Conservation (phyloP, 2,797 vertebrate genomes). For the Acomys russatus region DNA sequence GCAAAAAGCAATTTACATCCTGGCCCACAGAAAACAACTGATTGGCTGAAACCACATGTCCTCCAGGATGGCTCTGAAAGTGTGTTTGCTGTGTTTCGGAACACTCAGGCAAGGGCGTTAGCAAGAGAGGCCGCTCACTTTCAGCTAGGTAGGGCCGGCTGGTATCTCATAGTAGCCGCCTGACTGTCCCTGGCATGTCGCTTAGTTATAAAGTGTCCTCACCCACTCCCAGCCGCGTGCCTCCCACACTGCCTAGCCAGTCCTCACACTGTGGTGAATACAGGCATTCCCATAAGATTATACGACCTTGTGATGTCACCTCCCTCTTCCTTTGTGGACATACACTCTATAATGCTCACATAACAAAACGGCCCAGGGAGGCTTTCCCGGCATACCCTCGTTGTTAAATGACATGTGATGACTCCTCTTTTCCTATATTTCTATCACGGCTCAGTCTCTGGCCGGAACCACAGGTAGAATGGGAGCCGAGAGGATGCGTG, state of each 20-base stretch:
- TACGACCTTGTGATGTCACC: too few species aligned
- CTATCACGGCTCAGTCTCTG: background rate
- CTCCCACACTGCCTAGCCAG: background rate
- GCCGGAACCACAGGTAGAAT: background rate
- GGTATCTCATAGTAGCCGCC: background rate
- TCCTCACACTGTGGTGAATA: background rate
- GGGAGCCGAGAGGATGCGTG: background rate
- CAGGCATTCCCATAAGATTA: background rate
- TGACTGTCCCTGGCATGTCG: background rate
- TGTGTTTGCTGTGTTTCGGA: background rate
- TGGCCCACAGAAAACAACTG: background rate
- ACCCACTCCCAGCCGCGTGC: background rate
- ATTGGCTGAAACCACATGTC: background rate
- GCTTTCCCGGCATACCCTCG: background rate
- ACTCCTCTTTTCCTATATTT: background rate
- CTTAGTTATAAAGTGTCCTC: background rate
- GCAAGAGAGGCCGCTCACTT: background rate
- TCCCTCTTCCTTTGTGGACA: background rate
- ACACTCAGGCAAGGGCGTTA: background rate
- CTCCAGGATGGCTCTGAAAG: background rate
- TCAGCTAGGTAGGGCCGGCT: background rate
- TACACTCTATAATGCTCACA: too few species aligned
- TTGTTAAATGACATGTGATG: background rate
- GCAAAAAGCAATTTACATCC: background rate
- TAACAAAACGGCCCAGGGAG: background rate